Evolutionary conservation across 2,797 vertebrate genomes (phyloP).

Genomic region (Enteromius trimaculatus): DNA sequence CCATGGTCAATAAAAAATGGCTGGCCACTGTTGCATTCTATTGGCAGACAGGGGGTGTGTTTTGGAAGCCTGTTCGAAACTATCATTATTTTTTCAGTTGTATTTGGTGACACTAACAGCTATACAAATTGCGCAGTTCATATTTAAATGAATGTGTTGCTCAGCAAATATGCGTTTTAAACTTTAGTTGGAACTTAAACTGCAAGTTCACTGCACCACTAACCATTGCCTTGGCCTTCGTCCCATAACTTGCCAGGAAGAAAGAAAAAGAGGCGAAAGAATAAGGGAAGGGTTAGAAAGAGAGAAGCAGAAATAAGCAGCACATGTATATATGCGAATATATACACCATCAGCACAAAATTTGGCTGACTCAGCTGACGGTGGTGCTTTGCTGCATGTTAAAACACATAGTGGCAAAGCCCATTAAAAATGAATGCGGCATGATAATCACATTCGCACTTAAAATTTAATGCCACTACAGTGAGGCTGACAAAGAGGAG

Average conservation of each 20-base stretch:
- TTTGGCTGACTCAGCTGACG: constrained; percentile 78
- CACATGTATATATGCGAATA: constrained; percentile 77
- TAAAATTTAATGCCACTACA: constrained; percentile 83
- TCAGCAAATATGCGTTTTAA: constrained; percentile 36
- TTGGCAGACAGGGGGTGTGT: background rate
- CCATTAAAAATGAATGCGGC: constrained; percentile 87
- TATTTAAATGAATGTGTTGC: constrained; percentile 28
- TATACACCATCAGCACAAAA: constrained; percentile 81
- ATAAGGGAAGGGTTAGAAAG: constrained; percentile 62
- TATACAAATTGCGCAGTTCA: background rate
- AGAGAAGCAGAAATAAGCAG: constrained; percentile 76
- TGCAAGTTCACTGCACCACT: constrained; percentile 34
- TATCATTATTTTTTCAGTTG: background rate
- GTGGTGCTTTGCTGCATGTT: constrained; percentile 78
- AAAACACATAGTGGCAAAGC: constrained; percentile 85
- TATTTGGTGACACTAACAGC: background rate
- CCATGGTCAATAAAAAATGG: background rate
- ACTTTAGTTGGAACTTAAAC: constrained; percentile 35
- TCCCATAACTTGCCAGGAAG: constrained; percentile 58
- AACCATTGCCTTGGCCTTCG: constrained; percentile 63
- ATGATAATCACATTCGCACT: constrained; percentile 85
- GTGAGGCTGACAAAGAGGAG: constrained; percentile 75
- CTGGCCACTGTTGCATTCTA: background rate
- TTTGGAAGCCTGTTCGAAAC: background rate
- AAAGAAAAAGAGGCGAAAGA: constrained; percentile 59